Evolutionary conservation across 2,113 vertebrate species (phyloP), one percentile per base, ranked within the genome.

Genomic region (Scatophagus argus): DNA sequence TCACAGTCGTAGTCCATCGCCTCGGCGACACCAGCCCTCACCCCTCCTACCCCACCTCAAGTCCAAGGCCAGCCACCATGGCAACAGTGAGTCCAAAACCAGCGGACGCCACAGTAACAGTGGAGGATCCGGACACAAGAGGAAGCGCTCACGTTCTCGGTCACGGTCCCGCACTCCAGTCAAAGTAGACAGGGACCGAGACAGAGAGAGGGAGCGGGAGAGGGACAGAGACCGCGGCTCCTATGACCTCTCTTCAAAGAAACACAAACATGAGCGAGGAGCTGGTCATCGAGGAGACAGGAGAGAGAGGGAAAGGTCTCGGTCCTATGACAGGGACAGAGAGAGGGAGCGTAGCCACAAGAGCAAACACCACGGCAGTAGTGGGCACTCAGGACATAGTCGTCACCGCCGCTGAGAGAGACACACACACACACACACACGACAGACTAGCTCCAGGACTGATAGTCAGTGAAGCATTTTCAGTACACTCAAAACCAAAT

Each of bases 321-420:
- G 97, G 19, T 99, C 98, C 2, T 98, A 98, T 21, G 98, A 93
- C 62, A 79, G 93, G 0, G 97, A 98, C 65, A 84, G 97, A 4
- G 97, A 99, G 74, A 84, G 97, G 3, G 97, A 99, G 87, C 94
- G 98, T 0, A 81, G 97, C 7, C 98, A 99, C 88, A 99, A 99
- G 93, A 94, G 96, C 84, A 99, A 99, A 65, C 98, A 99, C 94
- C 97, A 98, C 44, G 66, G 96, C 49, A 88, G 96, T 65, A 60
- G 96, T 23, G 89, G 92, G 25, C 97, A 98, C 67, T 98, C 98
- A 1, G 96, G 97, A 23, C 98, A 98, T 29, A n/a, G 97, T 79
- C 93, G 98, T 25, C 98, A 99, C 87, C 91, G 97, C 1, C 98
- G 96, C 94, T 99, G 94, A 97, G 83, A 55, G 58, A 12, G n/a